Evolutionary conservation across 2,113 vertebrate species (phyloP).

Genomic region (Artemisiospiza belli): DNA sequence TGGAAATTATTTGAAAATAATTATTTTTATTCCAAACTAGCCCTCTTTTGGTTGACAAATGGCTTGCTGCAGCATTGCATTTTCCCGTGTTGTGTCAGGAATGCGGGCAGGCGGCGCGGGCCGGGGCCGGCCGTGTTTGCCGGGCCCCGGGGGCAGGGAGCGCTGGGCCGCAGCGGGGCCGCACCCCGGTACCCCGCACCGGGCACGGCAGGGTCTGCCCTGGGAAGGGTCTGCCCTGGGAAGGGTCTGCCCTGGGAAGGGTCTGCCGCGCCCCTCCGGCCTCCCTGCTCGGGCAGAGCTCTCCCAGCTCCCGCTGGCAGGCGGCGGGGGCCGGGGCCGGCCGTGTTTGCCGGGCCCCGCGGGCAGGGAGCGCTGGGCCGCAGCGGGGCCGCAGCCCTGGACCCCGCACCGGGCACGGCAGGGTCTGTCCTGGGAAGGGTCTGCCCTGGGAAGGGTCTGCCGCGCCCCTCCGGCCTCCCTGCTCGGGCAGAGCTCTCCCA

Average conservation of each 20-base stretch:
- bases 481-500: not conserved
- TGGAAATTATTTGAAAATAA: not conserved
- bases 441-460: not conserved
- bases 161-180: not conserved
- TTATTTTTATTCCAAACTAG: not conserved
- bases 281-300: not conserved
- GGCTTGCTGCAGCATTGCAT: rapidly evolving
- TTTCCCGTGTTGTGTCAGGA: not conserved
- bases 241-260: not conserved
- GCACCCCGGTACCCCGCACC: too few relatives aligned
- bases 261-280: not conserved
- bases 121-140: not conserved
- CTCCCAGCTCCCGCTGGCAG: not conserved
- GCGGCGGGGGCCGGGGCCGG: too few relatives aligned
- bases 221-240: rapidly evolving
- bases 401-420: too few relatives aligned
- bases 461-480: not conserved
- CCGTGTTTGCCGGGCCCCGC: too few relatives aligned
- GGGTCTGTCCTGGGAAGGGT: not conserved
- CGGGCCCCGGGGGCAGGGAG: too few relatives aligned
- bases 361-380: too few relatives aligned
- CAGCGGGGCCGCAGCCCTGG: too few relatives aligned
- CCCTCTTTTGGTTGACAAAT: not conserved
- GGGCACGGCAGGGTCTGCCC: not conserved
- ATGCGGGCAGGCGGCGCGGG: rapidly evolving